Base-by-base conservation (phyloP, 2,113 vertebrate species). In the Rhinolophus sinicus region DNA sequence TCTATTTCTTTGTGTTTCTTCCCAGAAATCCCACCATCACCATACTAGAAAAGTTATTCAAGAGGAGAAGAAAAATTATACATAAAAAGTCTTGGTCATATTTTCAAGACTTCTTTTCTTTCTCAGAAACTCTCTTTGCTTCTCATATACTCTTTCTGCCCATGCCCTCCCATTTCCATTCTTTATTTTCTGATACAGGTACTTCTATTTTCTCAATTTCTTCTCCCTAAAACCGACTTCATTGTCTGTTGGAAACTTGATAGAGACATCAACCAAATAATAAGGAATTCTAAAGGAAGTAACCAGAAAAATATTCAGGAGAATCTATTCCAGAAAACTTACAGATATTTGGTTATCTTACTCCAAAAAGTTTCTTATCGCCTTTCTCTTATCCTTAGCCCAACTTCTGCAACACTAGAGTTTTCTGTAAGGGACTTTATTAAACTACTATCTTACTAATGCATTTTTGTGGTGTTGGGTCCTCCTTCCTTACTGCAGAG, bases 71-170 rank as follows among this genome's bases (percentile, higher is more conserved):
- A 86, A 95, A 64, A 84, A 22, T 65, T 44, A n/a, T n/a, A 90
- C 54, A 13, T 50, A 90, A 80, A 67, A 88, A 10, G 1, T 69
- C 16, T 72, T 35, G 26, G 14, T 73, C n/a, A 52, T 73, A 95
- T 81, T 97, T 88, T 77, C 40, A 78, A 80, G 88, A 83, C 2
- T 47, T 77, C 56, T 54, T 65, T 76, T 80, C 56, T 54, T 65
- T 76, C 75, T 52, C 73, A 38, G 82, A 95, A 82, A 44, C 19
- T 83, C 22, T 91, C 40, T 94, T 92, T 76, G 67, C 30, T 91
- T 65, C 9, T 85, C 18, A 38, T 30, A 22, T 21, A 70, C 22
- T 87, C 82, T 91, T 72, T 33, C 75, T 50, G 85, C 33, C n/a
- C 44, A 86, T 58, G 8, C n/a, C 76, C 33, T 60, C 8, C 10